phyloP scores from a whole-genome alignment of 2,113 vertebrate species.

The Grallaria varia region DNA sequence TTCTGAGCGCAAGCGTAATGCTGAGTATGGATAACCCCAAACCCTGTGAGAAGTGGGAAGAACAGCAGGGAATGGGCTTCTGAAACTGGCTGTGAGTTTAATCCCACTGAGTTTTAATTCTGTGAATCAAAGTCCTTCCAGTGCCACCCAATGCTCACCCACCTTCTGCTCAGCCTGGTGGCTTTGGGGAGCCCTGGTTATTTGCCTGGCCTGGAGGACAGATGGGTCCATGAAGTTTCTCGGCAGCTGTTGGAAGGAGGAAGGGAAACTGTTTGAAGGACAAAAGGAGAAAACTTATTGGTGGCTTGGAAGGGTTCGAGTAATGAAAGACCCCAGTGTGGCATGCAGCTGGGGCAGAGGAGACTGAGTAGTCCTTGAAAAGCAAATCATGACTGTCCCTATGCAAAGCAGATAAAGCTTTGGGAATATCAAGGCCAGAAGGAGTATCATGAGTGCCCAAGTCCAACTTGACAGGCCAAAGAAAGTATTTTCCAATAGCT shows the following conservation, averaged over 20 bases:
- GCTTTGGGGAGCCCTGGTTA: not conserved
- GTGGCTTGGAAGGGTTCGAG: not conserved
- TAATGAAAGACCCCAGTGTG: not conserved
- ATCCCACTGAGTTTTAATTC: not conserved
- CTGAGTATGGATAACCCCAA: not conserved
- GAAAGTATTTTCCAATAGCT: not conserved
- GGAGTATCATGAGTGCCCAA: not conserved
- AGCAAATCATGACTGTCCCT: not conserved
- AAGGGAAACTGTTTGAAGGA: not conserved
- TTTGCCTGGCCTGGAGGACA: not conserved
- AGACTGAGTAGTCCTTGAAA: not conserved
- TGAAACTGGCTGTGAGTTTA: not conserved
- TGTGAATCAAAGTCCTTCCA: not conserved
- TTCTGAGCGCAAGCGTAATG: not conserved
- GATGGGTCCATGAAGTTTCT: not conserved
- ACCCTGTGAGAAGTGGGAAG: not conserved
- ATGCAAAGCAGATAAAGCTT: not conserved
- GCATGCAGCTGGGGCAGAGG: not conserved
- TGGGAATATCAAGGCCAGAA: not conserved
- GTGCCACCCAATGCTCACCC: not conserved
- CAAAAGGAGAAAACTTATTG: not conserved
- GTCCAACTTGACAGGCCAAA: not conserved
- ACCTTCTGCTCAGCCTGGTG: not conserved
- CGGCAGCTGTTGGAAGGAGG: not conserved
- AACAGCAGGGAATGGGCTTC: not conserved